Conservation (phyloP, 2,888 invertebrate species). For the Callosobruchus maculatus region DNA sequence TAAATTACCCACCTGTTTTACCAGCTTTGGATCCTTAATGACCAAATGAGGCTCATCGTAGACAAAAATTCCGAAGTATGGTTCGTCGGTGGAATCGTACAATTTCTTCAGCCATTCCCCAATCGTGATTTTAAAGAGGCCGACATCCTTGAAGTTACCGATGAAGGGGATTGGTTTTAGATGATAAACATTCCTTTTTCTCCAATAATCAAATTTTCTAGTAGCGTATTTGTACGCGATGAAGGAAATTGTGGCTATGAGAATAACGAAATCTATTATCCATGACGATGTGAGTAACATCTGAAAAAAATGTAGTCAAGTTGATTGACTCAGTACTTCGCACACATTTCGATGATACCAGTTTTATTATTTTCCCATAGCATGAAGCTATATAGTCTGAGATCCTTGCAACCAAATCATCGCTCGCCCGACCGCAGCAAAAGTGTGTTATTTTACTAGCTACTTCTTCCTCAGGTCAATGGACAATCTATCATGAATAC, state of each 20-base stretch:
- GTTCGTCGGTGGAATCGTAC: constrained; percentile 23
- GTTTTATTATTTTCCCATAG: too few species aligned
- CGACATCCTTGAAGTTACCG: constrained; percentile 25
- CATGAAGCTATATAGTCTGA: too few species aligned
- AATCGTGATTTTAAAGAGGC: constrained; percentile 14
- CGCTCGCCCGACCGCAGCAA: too few species aligned
- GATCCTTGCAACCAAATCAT: too few species aligned
- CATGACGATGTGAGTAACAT: too few species aligned
- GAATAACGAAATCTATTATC: too few species aligned
- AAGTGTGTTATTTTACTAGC: too few species aligned
- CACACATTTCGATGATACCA: too few species aligned
- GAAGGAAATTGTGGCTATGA: neutral
- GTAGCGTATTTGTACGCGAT: neutral
- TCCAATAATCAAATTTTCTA: constrained; percentile 24
- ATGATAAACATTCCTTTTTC: constrained; percentile 25
- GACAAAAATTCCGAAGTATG: constrained; percentile 51
- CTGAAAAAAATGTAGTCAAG: too few species aligned
- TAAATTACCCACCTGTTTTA: constrained; percentile 44
- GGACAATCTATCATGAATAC: too few species aligned
- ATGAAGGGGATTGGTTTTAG: constrained; percentile 28
- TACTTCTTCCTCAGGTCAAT: too few species aligned
- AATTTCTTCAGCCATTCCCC: constrained; percentile 15
- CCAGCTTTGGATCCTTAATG: constrained; percentile 48
- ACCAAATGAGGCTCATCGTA: constrained; percentile 51
- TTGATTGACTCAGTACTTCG: too few species aligned